Evolutionary conservation across 2,797 vertebrate genomes (phyloP), one percentile per base, ranked within the genome.

Genomic region (Austrolebias charrua): DNA sequence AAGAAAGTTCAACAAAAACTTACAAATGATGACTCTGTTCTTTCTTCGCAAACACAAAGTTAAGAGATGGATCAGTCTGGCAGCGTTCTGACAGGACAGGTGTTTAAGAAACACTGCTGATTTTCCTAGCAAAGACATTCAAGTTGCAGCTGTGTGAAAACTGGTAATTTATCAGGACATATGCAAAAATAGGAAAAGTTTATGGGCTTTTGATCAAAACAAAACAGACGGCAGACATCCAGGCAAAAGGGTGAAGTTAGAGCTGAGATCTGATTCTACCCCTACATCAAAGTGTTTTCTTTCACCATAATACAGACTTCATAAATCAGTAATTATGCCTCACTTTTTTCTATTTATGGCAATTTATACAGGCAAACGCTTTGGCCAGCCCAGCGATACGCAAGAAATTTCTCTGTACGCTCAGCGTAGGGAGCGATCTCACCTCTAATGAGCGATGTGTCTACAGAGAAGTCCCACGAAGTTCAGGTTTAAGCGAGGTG

Each of bases 121-220:
- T 88, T 88, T 88, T 63, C 83, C 70, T 89, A 76, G 52, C 35
- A 84, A 80, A 75, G 79, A 78, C 69, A 86, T 84, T 38, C 47
- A 60, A 51, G 53, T 58, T 63, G 69, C 57, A 60, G 38, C 50
- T 55, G 65, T 45, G 58, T 42, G 66, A 48, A 55, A 1, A 58
- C 28, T 4, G 43, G 31, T 35, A 64, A 55, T 74, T 67, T 15
- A 54, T 69, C 65, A 65, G 35, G 57, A 51, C 43, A 15, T 70
- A 90, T 90, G 88, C 86, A 89, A 90, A 90, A 51, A 54, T 70
- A 85, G 55, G 58, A 24, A 85, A 75, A 76, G 62, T 58, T 0
- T n/a, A n/a, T 15, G 60, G 38, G 49, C 60, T 45, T 33, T 70
- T 28, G 31, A 29, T 46, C 69, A 55, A 80, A 66, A 14, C 28